phyloP scores from a whole-genome alignment of 2,797 vertebrate genomes.

The Lagocephalus sceleratus region DNA sequence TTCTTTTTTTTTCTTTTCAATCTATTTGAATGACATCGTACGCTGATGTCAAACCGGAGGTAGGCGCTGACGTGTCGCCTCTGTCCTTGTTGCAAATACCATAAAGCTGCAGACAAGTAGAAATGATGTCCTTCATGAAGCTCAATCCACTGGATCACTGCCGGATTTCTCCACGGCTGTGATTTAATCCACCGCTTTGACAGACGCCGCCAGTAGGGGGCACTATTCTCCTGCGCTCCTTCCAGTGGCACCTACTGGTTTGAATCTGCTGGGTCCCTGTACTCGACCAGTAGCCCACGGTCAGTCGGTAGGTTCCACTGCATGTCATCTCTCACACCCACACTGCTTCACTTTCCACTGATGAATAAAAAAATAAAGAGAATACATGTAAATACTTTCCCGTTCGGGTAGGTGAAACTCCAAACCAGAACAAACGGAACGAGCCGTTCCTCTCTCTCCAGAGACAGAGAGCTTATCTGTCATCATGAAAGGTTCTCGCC shows the following conservation, averaged over 20 bases:
- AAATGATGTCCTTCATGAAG: too few relatives aligned
- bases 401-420: conserved; percentile 21
- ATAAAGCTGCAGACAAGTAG: conserved; percentile 5
- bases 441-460: conserved; percentile 12
- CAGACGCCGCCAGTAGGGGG: conserved; percentile 61
- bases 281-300: conserved; percentile 39
- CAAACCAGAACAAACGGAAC: conserved; percentile 14
- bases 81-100: background rate
- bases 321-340: conserved; percentile 39
- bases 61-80: background rate
- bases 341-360: conserved; percentile 19
- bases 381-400: background rate
- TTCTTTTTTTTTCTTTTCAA: too few relatives aligned
- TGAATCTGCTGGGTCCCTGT: conserved; percentile 34
- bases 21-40: too few relatives aligned
- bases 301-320: conserved; percentile 45
- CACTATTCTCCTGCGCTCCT: conserved; percentile 63
- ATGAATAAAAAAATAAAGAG: conserved; percentile 8
- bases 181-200: background rate
- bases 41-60: too few relatives aligned
- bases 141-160: background rate
- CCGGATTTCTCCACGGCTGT: too few relatives aligned
- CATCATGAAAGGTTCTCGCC: conserved; percentile 23
- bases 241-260: conserved; percentile 52
- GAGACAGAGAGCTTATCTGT: conserved; percentile 3